A percentile compares a stretch with the other conserved stretches of the same genome.
Evolutionary conservation across 2,888 invertebrate genomes (phyloP).

Genomic region (Globia sparganii): DNA sequence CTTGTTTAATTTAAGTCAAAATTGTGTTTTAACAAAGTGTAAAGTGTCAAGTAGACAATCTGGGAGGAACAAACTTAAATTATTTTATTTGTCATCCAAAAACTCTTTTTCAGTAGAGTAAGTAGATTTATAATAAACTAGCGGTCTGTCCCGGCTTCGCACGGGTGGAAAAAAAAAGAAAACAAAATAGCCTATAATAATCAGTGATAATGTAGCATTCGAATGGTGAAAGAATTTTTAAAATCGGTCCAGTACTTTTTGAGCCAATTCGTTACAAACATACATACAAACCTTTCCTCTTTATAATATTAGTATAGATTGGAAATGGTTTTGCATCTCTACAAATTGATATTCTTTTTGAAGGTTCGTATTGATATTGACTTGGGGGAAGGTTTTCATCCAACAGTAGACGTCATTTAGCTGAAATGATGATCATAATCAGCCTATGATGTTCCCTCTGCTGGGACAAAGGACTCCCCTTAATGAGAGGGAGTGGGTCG

Average conservation of each 20-base stretch:
- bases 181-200: too few species aligned
- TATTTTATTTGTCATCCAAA: constrained; percentile 37
- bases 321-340: neutral
- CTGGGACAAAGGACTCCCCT: too few species aligned
- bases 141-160: too few species aligned
- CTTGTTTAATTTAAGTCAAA: constrained; percentile 80
- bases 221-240: too few species aligned
- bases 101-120: constrained; percentile 15
- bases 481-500: too few species aligned
- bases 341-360: neutral
- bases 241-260: too few species aligned
- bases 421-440: neutral
- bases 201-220: too few species aligned
- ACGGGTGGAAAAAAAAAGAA: too few species aligned
- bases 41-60: constrained; percentile 69
- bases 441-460: too few species aligned
- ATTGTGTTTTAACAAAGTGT: constrained; percentile 73
- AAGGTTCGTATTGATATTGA: neutral
- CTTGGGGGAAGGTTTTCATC: neutral
- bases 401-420: neutral
- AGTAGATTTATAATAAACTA: neutral
- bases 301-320: too few species aligned
- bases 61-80: constrained; percentile 41
- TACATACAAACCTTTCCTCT: too few species aligned
- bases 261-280: too few species aligned